Percentiles rank a stretch among this genome's conserved stretches.
Conservation (phyloP, 2,797 vertebrate genomes). For the Atherinosoma microstoma region DNA sequence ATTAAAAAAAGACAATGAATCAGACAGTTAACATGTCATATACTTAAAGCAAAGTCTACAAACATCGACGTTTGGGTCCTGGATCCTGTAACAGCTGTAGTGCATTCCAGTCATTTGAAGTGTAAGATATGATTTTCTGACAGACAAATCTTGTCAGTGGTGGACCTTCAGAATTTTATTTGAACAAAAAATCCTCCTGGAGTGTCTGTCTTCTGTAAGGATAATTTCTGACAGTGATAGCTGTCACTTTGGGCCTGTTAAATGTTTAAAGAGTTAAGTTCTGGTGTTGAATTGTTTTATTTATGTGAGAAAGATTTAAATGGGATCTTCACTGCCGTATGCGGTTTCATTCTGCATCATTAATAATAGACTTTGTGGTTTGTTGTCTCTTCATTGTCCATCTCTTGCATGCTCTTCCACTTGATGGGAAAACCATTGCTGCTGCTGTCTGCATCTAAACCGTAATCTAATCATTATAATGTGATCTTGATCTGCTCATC, state of each 20-base stretch:
- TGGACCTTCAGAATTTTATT: not conserved
- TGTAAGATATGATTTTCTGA: constrained; percentile 16
- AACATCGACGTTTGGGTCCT: constrained; percentile 1
- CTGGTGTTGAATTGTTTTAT: not conserved
- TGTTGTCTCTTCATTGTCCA: constrained; percentile 18
- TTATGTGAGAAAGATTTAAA: not conserved
- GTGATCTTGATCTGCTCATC: constrained; percentile 40
- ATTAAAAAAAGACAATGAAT: not conserved
- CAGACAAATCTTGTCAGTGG: constrained; percentile 13
- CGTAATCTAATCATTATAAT: constrained; percentile 25
- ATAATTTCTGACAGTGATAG: constrained; percentile 14
- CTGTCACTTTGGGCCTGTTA: constrained; percentile 11
- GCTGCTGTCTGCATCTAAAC: constrained; percentile 8
- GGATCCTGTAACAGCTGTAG: not conserved
- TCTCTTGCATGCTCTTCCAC: constrained; percentile 11
- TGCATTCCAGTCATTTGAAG: constrained; percentile 25
- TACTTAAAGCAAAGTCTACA: not conserved
- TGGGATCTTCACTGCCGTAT: not conserved
- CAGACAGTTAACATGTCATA: not conserved
- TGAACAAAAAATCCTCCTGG: constrained; percentile 7
- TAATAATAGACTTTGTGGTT: constrained; percentile 3
- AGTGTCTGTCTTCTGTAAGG: constrained; percentile 7
- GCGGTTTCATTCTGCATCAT: constrained; percentile 13
- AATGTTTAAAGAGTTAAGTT: constrained; percentile 15
- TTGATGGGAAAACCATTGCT: constrained; percentile 1